phyloP scores from a whole-genome alignment of 2,113 vertebrate genomes.

The Nannobrachium achirus region DNA sequence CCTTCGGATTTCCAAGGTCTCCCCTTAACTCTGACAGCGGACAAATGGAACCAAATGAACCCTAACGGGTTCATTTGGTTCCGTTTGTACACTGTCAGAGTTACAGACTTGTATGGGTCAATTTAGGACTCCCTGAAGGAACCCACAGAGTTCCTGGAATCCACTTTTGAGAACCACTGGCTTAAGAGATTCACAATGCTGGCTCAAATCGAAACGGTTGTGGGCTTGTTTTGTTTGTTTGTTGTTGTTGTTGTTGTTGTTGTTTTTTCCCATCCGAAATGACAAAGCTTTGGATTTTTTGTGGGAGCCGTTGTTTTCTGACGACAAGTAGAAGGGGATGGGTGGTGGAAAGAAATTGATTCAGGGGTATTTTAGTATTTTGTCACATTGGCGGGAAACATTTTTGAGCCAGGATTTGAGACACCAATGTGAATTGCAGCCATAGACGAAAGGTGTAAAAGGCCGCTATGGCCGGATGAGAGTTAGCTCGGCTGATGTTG shows the following conservation, averaged over 20 bases:
- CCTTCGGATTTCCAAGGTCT: no score
- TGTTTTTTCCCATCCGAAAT: constrained; percentile 1
- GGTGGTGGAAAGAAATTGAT: constrained; percentile 5
- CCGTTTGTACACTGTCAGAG: no score
- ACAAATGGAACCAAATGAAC: no score
- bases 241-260: no score
- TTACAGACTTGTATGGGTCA: no score
- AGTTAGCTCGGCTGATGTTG: constrained; percentile 39
- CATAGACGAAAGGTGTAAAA: constrained; percentile 30
- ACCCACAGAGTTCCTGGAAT: no score
- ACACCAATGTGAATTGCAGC: constrained; percentile 45
- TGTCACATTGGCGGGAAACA: constrained; percentile 11
- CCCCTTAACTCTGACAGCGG: no score
- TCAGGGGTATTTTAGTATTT: background rate
- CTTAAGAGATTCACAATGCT: constrained; percentile 52
- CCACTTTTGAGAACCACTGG: no score
- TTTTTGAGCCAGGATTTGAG: constrained; percentile 26
- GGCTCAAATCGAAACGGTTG: constrained; percentile 31
- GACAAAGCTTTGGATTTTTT: background rate
- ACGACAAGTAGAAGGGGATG: no score
- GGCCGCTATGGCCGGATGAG: constrained; percentile 19
- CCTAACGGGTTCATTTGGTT: no score
- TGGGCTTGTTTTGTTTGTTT: no score
- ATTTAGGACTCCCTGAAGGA: no score
- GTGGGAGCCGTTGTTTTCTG: background rate